Conservation (phyloP, 2,888 invertebrate species). For the Metacarcinus magister region DNA sequence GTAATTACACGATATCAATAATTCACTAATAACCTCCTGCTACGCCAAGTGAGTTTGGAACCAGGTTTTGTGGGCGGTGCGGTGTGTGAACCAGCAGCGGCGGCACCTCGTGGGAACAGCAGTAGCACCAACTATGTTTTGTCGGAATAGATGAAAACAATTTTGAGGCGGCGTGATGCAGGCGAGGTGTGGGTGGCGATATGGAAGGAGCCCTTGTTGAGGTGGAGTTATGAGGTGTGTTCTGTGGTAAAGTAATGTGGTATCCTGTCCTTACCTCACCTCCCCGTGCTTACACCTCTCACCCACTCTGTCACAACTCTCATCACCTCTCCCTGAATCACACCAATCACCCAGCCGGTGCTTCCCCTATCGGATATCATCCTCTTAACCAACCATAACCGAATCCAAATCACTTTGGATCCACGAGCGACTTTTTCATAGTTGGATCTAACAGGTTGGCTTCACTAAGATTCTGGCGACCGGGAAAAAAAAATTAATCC, state of each 20-base stretch:
- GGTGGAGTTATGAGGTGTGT: background rate
- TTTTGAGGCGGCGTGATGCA: background rate
- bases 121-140: background rate
- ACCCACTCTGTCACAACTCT: background rate
- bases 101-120: conserved; percentile 62
- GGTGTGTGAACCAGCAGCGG: conserved; percentile 62
- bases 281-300: background rate
- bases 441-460: background rate
- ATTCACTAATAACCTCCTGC: conserved; percentile 73
- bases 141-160: background rate
- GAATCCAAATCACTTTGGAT: background rate
- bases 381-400: background rate
- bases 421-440: background rate
- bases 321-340: background rate
- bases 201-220: background rate
- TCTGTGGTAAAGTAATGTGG: background rate
- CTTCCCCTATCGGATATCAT: background rate
- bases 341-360: background rate
- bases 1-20: conserved; percentile 75
- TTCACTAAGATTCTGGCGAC: background rate
- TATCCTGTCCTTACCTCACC: background rate
- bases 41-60: conserved; percentile 47
- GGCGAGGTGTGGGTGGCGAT: background rate
- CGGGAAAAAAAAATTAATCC: background rate
- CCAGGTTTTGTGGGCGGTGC: conserved; percentile 57